Evolutionary conservation across 2,113 vertebrate species (phyloP).

Genomic region (Willisornis vidua): DNA sequence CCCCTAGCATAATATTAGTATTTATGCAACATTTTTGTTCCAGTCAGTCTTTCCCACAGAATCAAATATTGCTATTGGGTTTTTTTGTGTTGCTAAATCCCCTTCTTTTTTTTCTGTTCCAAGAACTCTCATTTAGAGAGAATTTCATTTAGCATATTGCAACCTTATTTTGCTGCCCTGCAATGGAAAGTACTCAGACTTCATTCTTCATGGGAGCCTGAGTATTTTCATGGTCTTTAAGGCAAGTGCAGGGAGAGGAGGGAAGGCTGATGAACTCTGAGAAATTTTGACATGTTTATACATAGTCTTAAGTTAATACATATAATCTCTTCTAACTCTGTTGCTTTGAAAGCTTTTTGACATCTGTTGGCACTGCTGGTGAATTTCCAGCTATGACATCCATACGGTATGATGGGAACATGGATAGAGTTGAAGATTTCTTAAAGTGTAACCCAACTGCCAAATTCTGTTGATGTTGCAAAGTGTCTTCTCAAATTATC

Average conservation of each 20-base stretch:
- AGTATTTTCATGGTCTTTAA: neutral
- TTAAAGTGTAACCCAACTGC: conserved; percentile 16
- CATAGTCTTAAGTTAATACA: conserved; percentile 8
- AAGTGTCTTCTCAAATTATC: neutral
- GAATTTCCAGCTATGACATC: conserved; percentile 12
- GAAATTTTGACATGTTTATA: conserved; percentile 15
- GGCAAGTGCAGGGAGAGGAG: neutral
- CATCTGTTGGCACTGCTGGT: conserved; percentile 11
- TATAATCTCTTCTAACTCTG: neutral
- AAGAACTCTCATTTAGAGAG: neutral
- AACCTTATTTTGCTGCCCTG: neutral
- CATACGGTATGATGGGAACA: conserved; percentile 19
- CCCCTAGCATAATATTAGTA: neutral
- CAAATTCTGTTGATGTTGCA: conserved; percentile 2
- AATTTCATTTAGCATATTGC: neutral
- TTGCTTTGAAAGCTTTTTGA: conserved; percentile 37
- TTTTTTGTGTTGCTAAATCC: neutral
- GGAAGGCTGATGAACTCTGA: neutral
- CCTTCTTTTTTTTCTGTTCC: neutral
- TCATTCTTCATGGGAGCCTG: neutral
- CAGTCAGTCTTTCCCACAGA: neutral
- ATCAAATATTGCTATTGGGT: neutral
- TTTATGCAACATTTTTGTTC: neutral
- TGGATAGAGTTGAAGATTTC: neutral
- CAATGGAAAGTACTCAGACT: neutral